Evolutionary conservation across 2,888 invertebrate genomes (phyloP), one percentile per base, ranked within the genome.

Genomic region (Drosophila eohydei): DNA sequence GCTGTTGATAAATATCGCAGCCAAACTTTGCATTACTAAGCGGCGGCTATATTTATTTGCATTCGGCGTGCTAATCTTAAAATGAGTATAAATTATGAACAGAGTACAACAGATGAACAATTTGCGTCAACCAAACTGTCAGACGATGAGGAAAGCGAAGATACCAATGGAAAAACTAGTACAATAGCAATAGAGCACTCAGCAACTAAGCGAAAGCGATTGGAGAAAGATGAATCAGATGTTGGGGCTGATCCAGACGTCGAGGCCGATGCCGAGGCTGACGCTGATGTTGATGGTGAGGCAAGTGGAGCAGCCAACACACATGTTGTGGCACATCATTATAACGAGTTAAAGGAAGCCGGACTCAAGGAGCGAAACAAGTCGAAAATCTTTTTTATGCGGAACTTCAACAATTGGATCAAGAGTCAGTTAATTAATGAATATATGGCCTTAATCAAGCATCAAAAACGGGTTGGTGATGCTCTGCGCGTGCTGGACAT

Each of bases 341-440:
- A 99, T 92, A 99, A 99, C 93, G 95, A 95, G 59, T 93, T 98
- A 11, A 95, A 96, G 92, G 97, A 98, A 81, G 95, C 95, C 85
- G 98, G 98, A 0, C 92, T 97, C 43, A 95, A 94, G 54, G 96
- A 96, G 82, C 94, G 99, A 54, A 95, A 95, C 78, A 96, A 97
- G 88, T 98, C 98, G 32, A 95, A 97, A 32, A 99, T 99, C 83
- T 96, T 97, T 88, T 96, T 97, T 91, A 94, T 99, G 94, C 94
- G 99, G 80, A 99, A 99, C 93, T 98, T 99, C 91, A 99, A 99
- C 93, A 99, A 99, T 93, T 99, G 99, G 99, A 96, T 98, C 14
- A 99, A 99, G 94, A 97, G 97, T 92, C 97, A 98, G 94, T 94
- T 98, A 0, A 99, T 99, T 85, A 96, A 97, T 94, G 95, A 96